A percentile compares a stretch with the other conserved stretches of the same genome.
Evolutionary conservation across 2,888 invertebrate species (phyloP).

Genomic region (Cataglyphis altisquamis): DNA sequence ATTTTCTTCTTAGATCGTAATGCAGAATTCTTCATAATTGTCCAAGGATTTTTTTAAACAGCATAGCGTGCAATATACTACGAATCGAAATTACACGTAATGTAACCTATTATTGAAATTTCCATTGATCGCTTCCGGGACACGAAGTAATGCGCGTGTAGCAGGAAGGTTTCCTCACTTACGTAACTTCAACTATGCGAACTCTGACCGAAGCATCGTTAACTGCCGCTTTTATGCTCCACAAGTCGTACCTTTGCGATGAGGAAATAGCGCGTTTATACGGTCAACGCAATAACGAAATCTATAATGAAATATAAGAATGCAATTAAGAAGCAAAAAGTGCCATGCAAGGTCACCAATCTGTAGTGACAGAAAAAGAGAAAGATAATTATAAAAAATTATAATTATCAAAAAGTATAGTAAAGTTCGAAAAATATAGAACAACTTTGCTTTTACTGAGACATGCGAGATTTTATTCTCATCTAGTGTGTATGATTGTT

Average conservation of each 20-base stretch:
- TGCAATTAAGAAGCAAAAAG: neutral
- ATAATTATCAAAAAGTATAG: neutral
- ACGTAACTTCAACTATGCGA: constrained; percentile 34
- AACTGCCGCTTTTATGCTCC: constrained; percentile 38
- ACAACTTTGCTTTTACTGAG: neutral
- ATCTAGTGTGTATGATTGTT: neutral
- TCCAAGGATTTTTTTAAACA: neutral
- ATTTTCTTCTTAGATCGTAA: neutral
- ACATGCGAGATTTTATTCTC: neutral
- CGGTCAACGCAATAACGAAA: too few species aligned
- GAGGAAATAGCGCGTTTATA: constrained; percentile 20
- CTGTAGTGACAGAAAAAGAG: too few species aligned
- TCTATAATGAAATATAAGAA: neutral
- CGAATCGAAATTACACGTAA: constrained; percentile 23
- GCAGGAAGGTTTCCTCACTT: constrained; percentile 35
- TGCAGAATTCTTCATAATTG: constrained; percentile 7
- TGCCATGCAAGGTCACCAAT: neutral
- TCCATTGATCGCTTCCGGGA: constrained; percentile 13
- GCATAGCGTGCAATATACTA: neutral
- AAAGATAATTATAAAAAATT: neutral
- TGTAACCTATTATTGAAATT: constrained; percentile 24
- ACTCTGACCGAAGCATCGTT: constrained; percentile 44
- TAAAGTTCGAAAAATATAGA: neutral
- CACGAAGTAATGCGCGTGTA: constrained; percentile 13
- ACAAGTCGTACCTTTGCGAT: constrained; percentile 38